A percentile compares a stretch with the other conserved stretches of the same genome.
These are phyloP conservation scores for Xanthorhoe spadicearia DNA, from an alignment of 2,888 invertebrate genomes.

Conservation along the genomic window DNA sequence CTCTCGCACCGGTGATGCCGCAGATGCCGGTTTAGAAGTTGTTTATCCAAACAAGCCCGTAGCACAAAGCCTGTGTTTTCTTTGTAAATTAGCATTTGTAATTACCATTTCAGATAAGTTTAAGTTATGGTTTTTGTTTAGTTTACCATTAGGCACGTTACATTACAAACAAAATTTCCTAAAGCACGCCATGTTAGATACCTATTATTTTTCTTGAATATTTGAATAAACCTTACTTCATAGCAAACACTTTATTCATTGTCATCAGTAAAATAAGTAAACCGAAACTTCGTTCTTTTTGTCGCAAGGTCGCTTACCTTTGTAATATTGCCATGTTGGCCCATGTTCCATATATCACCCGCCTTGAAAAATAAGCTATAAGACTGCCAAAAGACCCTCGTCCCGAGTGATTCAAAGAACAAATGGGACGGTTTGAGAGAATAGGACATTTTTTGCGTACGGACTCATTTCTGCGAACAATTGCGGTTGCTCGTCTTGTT, in stretches of 20 bases:
- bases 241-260: not conserved
- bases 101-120: conserved; percentile 19
- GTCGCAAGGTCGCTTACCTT: conserved; percentile 31
- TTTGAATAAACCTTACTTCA: not conserved
- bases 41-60: conserved; percentile 36
- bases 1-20: conserved; percentile 25
- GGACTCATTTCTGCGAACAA: conserved; percentile 60
- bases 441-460: conserved; percentile 67
- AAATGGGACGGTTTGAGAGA: conserved; percentile 64
- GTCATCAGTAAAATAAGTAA: conserved; percentile 1
- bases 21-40: conserved; percentile 38
- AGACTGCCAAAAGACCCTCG: conserved; percentile 63
- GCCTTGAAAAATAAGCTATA: conserved; percentile 66
- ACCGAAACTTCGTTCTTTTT: conserved; percentile 1
- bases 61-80: conserved; percentile 20
- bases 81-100: conserved; percentile 25
- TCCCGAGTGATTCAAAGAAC: conserved; percentile 58
- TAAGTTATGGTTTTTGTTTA: conserved; percentile 15
- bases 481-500: conserved; percentile 53
- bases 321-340: conserved; percentile 37
- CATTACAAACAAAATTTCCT: not conserved
- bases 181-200: not conserved
- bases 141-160: not conserved
- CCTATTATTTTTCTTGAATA: not conserved
- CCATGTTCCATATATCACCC: conserved; percentile 52